Evolutionary conservation across 2,888 invertebrate species (phyloP), one percentile per base, ranked within the genome.

Genomic region (Leptopilina myrica): DNA sequence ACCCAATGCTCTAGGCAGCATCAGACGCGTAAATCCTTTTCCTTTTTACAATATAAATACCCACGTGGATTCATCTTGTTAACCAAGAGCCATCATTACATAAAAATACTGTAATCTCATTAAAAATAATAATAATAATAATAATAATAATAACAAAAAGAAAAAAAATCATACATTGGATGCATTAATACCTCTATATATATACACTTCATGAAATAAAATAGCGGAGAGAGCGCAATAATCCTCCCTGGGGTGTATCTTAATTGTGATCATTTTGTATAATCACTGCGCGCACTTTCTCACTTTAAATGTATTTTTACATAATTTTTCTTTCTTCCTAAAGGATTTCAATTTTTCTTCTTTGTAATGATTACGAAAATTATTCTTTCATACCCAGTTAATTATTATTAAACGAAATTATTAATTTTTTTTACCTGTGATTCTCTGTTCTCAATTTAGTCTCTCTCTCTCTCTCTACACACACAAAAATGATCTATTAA

Each of bases 1-100:
- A 77, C 78, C 76, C 76, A 79, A 78, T 78, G 76, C 79, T 79
- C 81, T 77, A 81, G 76, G 79, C 78, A 81, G 79, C 80, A 79
- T 81, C 82, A 79, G 9, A 49, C 78, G 76, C 80, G 81, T 82
- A 82, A 82, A 76, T 80, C 77, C 59, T 64, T 59, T 77, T 62
- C 64, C n/a, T 8, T 43, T 43, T 43, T 43, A 43, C 8, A 33
- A 33, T 33, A 33, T 33, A 20, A 20, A 43, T 73, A 59, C 59
- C 59, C 59, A 59, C 59, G 59, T 59, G 59, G 59, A 59, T 59
- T 59, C 59, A 15, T 46, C 67, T 67, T 67, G 67, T 67, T 67
- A 67, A 49, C 46, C 20, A 40, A 46, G 46, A 20, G 46, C 49
- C 20, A 49, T 49, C 20, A 49, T 67, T 46, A 67, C 43, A 15